These are phyloP conservation scores for Rambutsinella grinnellia DNA, from an alignment of 2,888 invertebrate species.

Conservation along the genomic window DNA sequence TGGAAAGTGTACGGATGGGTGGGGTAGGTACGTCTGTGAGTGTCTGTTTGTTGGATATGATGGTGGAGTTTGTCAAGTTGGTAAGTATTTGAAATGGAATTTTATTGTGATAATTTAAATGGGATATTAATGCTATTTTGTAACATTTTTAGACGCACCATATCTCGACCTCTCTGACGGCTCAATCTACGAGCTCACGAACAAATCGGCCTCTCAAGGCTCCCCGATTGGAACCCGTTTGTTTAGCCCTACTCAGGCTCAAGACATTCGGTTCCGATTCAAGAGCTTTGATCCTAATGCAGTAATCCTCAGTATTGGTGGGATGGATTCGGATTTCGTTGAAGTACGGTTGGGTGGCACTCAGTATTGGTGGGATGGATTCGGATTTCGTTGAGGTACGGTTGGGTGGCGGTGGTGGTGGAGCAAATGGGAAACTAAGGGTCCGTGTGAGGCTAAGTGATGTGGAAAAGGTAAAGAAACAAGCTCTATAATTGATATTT, in stretches of 20 bases:
- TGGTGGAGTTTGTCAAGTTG: constrained; percentile 91
- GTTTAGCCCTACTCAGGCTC: constrained; percentile 34
- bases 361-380: constrained; percentile 24
- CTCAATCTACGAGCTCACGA: constrained; percentile 32
- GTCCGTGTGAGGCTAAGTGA: constrained; percentile 21
- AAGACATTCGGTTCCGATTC: constrained; percentile 47
- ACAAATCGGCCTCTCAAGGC: constrained; percentile 2
- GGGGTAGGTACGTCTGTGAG: constrained; percentile 95
- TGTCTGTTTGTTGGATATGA: constrained; percentile 89
- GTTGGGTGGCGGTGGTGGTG: constrained; percentile 1
- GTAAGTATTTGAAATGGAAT: constrained; percentile 70
- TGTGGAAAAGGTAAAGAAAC: constrained; percentile 25
- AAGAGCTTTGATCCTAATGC: constrained; percentile 15
- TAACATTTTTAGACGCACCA: constrained; percentile 15
- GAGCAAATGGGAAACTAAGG: neutral
- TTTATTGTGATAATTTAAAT: constrained; percentile 7
- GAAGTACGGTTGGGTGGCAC: constrained; percentile 16
- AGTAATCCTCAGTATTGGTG: constrained; percentile 26
- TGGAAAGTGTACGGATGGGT: constrained; percentile 90
- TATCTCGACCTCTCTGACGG: constrained; percentile 35
- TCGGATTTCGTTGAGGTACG: constrained; percentile 33
- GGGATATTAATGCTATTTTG: neutral
- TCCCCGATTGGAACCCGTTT: constrained; percentile 4
- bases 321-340: constrained; percentile 30
- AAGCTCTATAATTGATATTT: neutral